A percentile compares a stretch with the other conserved stretches of the same genome.
Evolutionary conservation across 1,140 invertebrate species (phyloP).

Genomic region (Cylas formicarius): DNA sequence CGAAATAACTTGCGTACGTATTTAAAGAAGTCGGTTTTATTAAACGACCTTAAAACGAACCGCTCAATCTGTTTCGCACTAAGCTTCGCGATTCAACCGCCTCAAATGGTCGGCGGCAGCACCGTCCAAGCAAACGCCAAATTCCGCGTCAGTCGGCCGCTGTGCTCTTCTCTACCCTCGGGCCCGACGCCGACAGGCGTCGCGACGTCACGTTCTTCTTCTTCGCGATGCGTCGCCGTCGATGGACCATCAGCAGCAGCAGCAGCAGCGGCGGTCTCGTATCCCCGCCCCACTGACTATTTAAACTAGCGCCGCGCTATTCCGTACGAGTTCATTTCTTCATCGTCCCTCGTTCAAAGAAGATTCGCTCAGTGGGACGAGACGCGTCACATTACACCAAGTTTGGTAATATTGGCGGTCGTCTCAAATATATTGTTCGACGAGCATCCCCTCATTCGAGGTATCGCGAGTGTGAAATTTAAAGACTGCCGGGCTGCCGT

Average conservation of each 20-base stretch:
- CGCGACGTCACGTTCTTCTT: slow-evolving; percentile 5
- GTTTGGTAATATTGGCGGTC: no score
- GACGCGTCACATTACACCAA: no score
- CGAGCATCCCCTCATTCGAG: no score
- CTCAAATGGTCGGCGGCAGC: neutral
- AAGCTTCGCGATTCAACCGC: no score
- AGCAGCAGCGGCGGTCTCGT: no score
- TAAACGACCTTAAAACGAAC: slow-evolving; percentile 1
- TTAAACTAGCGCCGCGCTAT: slow-evolving; percentile 19
- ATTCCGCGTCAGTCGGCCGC: slow-evolving; percentile 17
- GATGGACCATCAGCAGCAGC: slow-evolving; percentile 18
- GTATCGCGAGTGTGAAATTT: no score
- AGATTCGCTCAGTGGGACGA: slow-evolving; percentile 9
- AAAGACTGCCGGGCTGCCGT: no score
- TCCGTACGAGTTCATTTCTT: slow-evolving; percentile 20
- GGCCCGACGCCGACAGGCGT: slow-evolving; percentile 12
- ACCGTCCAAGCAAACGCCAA: slow-evolving; percentile 6
- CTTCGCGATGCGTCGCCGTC: slow-evolving; percentile 8
- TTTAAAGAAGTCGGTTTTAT: slow-evolving; percentile 1
- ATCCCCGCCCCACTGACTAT: slow-evolving; percentile 18
- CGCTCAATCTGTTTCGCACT: no score
- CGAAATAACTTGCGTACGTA: slow-evolving; percentile 1
- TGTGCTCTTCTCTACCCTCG: slow-evolving; percentile 19
- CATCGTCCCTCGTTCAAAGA: slow-evolving; percentile 17
- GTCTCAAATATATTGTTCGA: no score